Percentiles rank a stretch among this genome's conserved stretches.
phyloP scores from a whole-genome alignment of 2,797 vertebrate genomes.

The Cryptoprocta ferox region DNA sequence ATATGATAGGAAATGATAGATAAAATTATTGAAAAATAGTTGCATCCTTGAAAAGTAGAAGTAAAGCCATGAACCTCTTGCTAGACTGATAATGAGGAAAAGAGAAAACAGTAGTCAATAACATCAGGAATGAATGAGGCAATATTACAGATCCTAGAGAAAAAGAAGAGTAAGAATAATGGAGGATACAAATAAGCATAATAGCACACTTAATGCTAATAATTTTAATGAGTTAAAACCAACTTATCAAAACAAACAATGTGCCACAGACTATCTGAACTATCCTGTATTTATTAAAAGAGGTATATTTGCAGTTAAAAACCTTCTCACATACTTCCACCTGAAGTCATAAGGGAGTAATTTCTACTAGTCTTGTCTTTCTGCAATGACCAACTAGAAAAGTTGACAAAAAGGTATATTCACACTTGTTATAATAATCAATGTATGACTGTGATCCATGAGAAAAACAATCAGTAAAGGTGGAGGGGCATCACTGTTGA shows the following conservation, averaged over 20 bases:
- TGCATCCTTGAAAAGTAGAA: background rate
- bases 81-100: background rate
- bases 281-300: background rate
- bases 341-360: background rate
- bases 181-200: background rate
- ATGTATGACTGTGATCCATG: background rate
- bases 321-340: background rate
- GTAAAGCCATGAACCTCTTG: background rate
- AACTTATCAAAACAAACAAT: background rate
- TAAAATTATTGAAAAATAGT: background rate
- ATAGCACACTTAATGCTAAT: background rate
- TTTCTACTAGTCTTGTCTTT: background rate
- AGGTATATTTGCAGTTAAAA: background rate
- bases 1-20: background rate
- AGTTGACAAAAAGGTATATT: background rate
- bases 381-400: background rate
- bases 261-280: background rate
- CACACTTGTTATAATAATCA: background rate
- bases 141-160: background rate
- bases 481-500: fast-evolving
- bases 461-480: background rate
- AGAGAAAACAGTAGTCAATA: background rate
- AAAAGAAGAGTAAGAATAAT: background rate
- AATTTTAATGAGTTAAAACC: background rate
- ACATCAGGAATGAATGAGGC: background rate